Evolutionary conservation across 2,797 vertebrate species (phyloP).

Genomic region (Enteromius thamalakanensis): DNA sequence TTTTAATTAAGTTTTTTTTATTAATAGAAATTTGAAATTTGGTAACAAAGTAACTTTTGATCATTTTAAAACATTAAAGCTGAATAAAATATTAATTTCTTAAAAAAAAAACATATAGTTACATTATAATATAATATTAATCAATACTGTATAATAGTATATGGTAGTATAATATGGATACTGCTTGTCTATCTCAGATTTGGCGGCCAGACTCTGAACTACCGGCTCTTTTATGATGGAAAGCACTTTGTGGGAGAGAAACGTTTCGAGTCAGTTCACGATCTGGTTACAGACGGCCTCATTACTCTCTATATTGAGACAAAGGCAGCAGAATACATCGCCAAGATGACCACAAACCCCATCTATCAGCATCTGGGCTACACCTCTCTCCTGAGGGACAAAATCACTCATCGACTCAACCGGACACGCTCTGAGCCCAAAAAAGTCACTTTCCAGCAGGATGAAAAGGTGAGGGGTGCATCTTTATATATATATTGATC

Average conservation of each 20-base stretch:
- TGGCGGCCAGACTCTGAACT: conserved; percentile 95
- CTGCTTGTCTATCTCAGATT: conserved; percentile 77
- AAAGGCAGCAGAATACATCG: conserved; percentile 97
- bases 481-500: neutral
- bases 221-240: conserved; percentile 95
- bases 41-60: neutral
- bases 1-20: neutral
- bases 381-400: conserved; percentile 92
- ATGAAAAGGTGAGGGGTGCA: conserved; percentile 85
- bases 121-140: neutral
- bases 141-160: neutral
- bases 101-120: neutral
- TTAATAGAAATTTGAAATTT: no score
- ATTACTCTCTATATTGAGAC: conserved; percentile 98
- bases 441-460: conserved; percentile 85
- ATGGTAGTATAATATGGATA: neutral
- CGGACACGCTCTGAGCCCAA: conserved; percentile 84
- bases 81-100: neutral
- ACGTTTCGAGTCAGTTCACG: conserved; percentile 96
- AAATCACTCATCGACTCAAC: conserved; percentile 87
- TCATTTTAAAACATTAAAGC: neutral
- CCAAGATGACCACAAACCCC: conserved; percentile 98
- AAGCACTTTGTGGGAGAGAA: conserved; percentile 99
- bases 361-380: conserved; percentile 98
- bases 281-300: conserved; percentile 96